Percentiles rank a stretch among this genome's conserved stretches.
Conservation (phyloP, 2,113 vertebrate species). For the Periophthalmodon schlosseri region DNA sequence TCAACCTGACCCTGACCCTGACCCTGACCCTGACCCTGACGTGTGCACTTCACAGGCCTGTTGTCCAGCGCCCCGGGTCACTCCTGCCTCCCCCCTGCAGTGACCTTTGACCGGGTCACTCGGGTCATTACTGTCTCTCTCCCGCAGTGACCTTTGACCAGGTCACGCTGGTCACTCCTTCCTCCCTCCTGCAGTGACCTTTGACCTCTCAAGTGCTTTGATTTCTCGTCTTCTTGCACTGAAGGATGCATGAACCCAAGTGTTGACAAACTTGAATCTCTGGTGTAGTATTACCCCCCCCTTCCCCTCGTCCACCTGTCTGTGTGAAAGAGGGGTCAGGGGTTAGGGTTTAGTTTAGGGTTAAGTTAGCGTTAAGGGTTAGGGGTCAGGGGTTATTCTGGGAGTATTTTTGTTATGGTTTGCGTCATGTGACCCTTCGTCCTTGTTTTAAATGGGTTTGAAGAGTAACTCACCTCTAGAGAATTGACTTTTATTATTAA, state of each 20-base stretch:
- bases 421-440: conserved; percentile 47
- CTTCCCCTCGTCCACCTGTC: background rate
- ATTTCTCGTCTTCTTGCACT: conserved; percentile 72
- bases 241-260: conserved; percentile 80
- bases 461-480: background rate
- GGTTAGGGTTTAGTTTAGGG: too few species aligned
- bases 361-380: too few species aligned
- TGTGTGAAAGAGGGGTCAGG: conserved; percentile 41
- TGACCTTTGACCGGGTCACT: conserved; percentile 55
- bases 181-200: conserved; percentile 52
- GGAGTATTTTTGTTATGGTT: conserved; percentile 47
- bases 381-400: background rate
- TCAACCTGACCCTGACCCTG: too few species aligned
- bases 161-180: conserved; percentile 22
- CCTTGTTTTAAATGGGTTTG: conserved; percentile 35
- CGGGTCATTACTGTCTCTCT: too few species aligned
- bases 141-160: conserved; percentile 50
- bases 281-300: conserved; percentile 64
- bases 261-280: conserved; percentile 80
- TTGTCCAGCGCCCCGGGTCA: too few species aligned
- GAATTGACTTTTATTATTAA: background rate
- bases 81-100: conserved; percentile 20
- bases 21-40: too few species aligned
- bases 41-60: too few species aligned
- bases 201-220: conserved; percentile 58